phyloP scores from a whole-genome alignment of 2,888 invertebrate species.

The Conops quadrifasciatus region DNA sequence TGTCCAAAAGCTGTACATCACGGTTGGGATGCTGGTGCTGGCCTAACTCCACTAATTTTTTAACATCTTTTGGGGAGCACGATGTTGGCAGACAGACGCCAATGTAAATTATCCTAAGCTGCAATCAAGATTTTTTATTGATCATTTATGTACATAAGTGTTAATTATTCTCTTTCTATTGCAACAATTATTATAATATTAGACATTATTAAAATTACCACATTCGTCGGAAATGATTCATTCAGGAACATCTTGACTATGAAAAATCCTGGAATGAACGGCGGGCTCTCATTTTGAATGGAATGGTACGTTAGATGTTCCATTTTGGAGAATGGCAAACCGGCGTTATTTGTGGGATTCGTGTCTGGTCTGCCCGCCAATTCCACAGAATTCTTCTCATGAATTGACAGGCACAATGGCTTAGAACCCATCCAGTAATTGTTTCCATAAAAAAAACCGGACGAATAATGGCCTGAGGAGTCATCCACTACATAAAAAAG shows the following conservation, averaged over 20 bases:
- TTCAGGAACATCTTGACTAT: constrained; percentile 71
- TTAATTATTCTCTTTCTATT: too few relatives aligned
- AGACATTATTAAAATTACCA: constrained; percentile 51
- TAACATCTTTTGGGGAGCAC: constrained; percentile 73
- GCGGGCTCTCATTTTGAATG: constrained; percentile 67
- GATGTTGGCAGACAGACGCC: constrained; percentile 79
- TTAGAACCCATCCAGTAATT: constrained; percentile 83
- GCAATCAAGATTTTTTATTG: not conserved
- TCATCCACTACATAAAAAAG: constrained; percentile 70
- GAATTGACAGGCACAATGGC: constrained; percentile 75
- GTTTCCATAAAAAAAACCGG: constrained; percentile 84
- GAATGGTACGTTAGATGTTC: constrained; percentile 55
- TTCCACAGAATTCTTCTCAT: constrained; percentile 59
- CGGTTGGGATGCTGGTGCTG: constrained; percentile 66
- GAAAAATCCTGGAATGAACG: constrained; percentile 76
- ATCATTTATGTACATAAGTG: too few relatives aligned
- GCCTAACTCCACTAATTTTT: constrained; percentile 68
- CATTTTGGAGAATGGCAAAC: constrained; percentile 60
- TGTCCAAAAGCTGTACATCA: constrained; percentile 70
- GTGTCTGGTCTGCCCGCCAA: constrained; percentile 34
- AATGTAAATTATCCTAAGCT: constrained; percentile 77
- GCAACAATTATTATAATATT: not conserved
- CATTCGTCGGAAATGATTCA: constrained; percentile 56
- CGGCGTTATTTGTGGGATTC: constrained; percentile 49
- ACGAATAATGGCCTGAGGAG: constrained; percentile 79